phyloP scores from a whole-genome alignment of 53 echinoderm and acorn worm genomes.

The Crossaster papposus region DNA sequence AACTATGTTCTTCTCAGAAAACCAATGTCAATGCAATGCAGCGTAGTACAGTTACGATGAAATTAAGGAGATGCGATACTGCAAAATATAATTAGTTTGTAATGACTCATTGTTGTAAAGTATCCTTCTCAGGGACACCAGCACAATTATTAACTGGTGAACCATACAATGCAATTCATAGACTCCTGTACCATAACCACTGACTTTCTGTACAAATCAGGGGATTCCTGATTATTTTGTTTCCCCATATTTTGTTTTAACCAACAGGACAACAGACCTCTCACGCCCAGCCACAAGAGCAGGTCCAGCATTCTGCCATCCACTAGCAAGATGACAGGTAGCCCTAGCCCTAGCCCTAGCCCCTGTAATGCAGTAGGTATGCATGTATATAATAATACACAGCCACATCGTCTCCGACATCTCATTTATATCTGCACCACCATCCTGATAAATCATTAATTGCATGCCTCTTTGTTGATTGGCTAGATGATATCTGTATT shows the following conservation, averaged over 20 bases:
- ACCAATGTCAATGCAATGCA: too few relatives aligned
- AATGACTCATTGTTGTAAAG: neutral
- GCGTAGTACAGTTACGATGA: too few relatives aligned
- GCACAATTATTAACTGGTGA: too few relatives aligned
- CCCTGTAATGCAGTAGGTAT: conserved; percentile 63
- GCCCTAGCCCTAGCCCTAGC: conserved; percentile 56
- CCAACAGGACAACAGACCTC: conserved; percentile 48
- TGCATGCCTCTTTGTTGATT: neutral
- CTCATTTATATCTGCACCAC: neutral
- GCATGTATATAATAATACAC: conserved; percentile 12
- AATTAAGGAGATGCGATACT: too few relatives aligned
- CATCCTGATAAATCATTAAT: neutral
- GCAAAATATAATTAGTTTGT: too few relatives aligned
- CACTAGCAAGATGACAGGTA: conserved; percentile 76
- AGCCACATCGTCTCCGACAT: neutral
- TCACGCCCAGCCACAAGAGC: conserved; percentile 40
- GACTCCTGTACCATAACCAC: too few relatives aligned
- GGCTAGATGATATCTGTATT: too few relatives aligned
- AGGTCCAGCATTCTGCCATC: conserved; percentile 54
- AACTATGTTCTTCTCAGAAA: too few relatives aligned
- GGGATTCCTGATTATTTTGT: too few relatives aligned
- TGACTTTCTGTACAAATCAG: too few relatives aligned
- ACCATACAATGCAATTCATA: too few relatives aligned
- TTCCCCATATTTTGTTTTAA: conserved; percentile 21
- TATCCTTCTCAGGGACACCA: neutral